phyloP scores from a whole-genome alignment of 2,797 vertebrate genomes.

The Garrulus glandarius region DNA sequence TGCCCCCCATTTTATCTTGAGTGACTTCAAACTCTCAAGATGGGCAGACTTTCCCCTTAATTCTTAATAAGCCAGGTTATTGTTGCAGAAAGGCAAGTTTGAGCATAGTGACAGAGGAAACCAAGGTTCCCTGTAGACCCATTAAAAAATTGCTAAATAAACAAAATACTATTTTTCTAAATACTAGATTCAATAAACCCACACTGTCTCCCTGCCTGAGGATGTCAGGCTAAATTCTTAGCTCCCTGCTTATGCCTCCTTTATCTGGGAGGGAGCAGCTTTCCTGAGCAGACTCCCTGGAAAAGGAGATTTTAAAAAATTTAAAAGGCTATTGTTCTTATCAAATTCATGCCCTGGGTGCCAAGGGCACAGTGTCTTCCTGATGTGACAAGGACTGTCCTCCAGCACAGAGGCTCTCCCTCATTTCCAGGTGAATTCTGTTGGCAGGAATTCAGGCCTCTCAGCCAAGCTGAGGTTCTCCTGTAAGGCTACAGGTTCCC shows the following conservation, averaged over 20 bases:
- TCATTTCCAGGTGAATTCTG: not conserved
- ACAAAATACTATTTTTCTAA: not conserved
- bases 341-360: not conserved
- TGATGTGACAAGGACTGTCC: not conserved
- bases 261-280: not conserved
- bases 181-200: not conserved
- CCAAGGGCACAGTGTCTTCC: not conserved
- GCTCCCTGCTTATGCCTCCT: not conserved
- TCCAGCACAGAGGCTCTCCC: not conserved
- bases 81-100: not conserved
- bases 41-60: not conserved
- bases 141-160: not conserved
- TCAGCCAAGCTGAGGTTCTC: not conserved
- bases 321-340: accelerated
- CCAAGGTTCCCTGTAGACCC: not conserved
- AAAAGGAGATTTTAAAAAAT: not conserved
- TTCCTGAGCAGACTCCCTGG: not conserved
- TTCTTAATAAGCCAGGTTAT: not conserved
- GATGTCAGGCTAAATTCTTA: not conserved
- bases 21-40: not conserved
- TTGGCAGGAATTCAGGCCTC: not conserved
- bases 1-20: not conserved
- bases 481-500: accelerated
- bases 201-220: not conserved
- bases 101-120: not conserved